These are phyloP conservation scores for Nibea albiflora DNA, from an alignment of 2,113 vertebrate species.

Conservation along the genomic window DNA sequence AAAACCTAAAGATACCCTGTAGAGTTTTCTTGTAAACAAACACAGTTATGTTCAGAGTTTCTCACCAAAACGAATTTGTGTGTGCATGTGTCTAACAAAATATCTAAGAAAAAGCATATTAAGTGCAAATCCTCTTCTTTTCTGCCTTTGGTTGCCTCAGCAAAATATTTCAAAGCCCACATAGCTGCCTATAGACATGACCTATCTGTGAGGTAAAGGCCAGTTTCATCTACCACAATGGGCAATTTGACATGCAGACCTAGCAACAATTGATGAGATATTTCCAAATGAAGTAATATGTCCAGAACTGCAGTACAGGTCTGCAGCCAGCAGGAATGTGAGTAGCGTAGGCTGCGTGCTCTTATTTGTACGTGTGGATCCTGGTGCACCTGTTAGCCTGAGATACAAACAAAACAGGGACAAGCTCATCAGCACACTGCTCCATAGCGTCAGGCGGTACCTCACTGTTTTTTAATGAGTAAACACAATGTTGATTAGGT, in stretches of 20 bases:
- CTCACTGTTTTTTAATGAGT: background rate
- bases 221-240: background rate
- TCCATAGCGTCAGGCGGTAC: no score
- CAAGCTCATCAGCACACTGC: background rate
- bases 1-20: slow-evolving; percentile 4
- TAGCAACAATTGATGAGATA: background rate
- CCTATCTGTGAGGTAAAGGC: background rate
- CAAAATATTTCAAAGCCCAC: background rate
- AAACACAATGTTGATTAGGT: background rate
- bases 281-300: background rate
- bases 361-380: background rate
- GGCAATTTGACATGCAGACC: background rate
- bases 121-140: background rate
- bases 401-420: background rate
- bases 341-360: background rate
- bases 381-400: background rate
- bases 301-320: background rate
- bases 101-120: background rate
- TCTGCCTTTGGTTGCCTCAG: background rate
- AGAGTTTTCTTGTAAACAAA: slow-evolving; percentile 14
- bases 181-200: background rate
- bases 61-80: background rate
- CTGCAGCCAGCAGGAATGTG: background rate
- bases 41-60: background rate
- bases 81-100: background rate